Conservation (phyloP, 2,113 vertebrate genomes). For the Vidua macroura region DNA sequence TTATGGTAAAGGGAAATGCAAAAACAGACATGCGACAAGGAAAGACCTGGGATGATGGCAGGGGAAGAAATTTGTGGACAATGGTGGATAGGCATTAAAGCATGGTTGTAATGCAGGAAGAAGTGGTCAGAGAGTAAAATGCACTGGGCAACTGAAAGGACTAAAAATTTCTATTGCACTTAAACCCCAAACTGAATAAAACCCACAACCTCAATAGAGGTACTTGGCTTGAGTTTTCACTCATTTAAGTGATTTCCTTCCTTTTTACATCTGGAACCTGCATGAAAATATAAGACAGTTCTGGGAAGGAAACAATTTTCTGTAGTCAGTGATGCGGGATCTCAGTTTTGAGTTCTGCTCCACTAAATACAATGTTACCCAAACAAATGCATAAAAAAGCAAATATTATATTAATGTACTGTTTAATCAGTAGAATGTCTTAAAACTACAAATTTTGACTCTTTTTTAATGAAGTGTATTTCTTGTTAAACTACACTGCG, state of each 20-base stretch:
- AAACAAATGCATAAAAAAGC: neutral
- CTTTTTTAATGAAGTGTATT: neutral
- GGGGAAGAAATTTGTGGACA: neutral
- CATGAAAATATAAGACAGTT: neutral
- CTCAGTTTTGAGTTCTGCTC: neutral
- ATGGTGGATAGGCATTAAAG: neutral
- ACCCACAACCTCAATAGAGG: rapidly evolving
- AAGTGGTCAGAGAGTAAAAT: neutral
- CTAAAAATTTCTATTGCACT: neutral
- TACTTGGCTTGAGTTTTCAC: neutral
- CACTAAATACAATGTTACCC: neutral
- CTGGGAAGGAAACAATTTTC: neutral
- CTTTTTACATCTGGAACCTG: neutral
- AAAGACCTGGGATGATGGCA: neutral
- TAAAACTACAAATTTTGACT: neutral
- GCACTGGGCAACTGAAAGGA: neutral
- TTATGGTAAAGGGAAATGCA: neutral
- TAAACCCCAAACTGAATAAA: rapidly evolving
- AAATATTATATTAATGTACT: neutral
- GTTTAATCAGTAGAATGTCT: neutral
- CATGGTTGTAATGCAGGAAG: neutral
- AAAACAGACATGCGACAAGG: rapidly evolving
- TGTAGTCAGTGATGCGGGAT: neutral
- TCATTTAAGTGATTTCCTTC: neutral
- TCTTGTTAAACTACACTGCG: neutral